Evolutionary conservation across 2,113 vertebrate species (phyloP), one percentile per base, ranked within the genome.

Genomic region (Toxotes chatareus): DNA sequence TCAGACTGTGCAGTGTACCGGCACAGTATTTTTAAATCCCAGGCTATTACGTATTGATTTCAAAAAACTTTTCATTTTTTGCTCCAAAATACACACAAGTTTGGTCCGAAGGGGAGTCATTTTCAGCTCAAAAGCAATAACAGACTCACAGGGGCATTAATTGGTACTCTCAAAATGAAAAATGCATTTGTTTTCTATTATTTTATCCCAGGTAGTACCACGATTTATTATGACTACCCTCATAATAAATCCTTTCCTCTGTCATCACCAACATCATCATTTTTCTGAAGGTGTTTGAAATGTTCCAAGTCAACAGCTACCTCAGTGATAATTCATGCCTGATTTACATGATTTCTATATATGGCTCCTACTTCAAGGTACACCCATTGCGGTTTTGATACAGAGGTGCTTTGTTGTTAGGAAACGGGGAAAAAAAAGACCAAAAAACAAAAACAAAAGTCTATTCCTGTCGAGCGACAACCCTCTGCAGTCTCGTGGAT

Each of bases 41-140:
- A 31, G 85, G 91, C 93, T 92, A 94, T 95, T 95, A 94, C 31
- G 56, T 93, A 96, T 95, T 83, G 94, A 95, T 95, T 90, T 78
- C 0, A 11, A 80, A 91, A 94, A 94, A 90, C 83, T 88, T 94
- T 91, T 92, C 77, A 85, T 88, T 92, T 68, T 93, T 92, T 84
- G 65, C 86, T 88, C 73, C 89, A 89, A 94, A 93, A 93, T 86
- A 88, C 90, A 81, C 91, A 73, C 73, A 73, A 83, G 62, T 84
- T 93, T 62, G 57, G 85, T 87, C 61, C 88, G 80, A 88, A 87
- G 72, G 83, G 70, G 82, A 88, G 74, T 73, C 67, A 63, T 85
- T 92, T 92, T 93, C 61, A 70, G 82, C 86, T 86, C 74, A 75
- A 65, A 49, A 77, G 80, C 72, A 79, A 85, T 84, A 87, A 84